These are phyloP conservation scores for Loris lydekkerianus DNA, from an alignment of 2,797 vertebrate species.

Conservation along the genomic window DNA sequence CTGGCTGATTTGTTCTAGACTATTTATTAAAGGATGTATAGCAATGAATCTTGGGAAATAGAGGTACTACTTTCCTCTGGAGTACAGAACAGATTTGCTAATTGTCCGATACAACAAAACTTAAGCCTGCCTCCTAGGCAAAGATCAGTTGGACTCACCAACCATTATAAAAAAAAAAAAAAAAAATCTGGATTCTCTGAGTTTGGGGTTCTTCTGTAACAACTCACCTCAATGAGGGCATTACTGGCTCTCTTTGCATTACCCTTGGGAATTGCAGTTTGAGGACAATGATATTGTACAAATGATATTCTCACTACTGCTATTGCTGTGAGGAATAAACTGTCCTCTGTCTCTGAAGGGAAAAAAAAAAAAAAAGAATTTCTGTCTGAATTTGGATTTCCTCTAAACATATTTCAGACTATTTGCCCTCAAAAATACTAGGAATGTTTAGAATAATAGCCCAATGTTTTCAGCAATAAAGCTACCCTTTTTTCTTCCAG, in stretches of 20 bases:
- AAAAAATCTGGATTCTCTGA: not conserved
- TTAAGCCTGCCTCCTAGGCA: not conserved
- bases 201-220: not conserved
- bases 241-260: not conserved
- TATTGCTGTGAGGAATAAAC: not conserved
- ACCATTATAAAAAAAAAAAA: not conserved
- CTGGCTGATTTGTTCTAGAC: not conserved
- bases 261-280: not conserved
- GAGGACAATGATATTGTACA: not conserved
- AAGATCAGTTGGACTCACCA: not conserved
- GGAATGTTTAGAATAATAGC: conserved; percentile 88
- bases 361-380: conserved; percentile 68
- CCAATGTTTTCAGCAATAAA: conserved; percentile 88
- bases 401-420: conserved; percentile 79
- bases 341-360: not conserved
- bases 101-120: not conserved
- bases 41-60: not conserved
- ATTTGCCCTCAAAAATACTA: conserved; percentile 71
- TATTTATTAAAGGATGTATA: conserved; percentile 19
- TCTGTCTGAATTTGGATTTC: conserved; percentile 79
- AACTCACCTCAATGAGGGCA: not conserved
- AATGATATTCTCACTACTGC: not conserved
- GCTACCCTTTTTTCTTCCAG: conserved; percentile 83
- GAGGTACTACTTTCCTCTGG: conserved; percentile 21
- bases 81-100: not conserved